Percentiles rank a stretch among this genome's conserved stretches.
Evolutionary conservation across 2,888 invertebrate genomes (phyloP).

Genomic region (Therioaphis trifolii): DNA sequence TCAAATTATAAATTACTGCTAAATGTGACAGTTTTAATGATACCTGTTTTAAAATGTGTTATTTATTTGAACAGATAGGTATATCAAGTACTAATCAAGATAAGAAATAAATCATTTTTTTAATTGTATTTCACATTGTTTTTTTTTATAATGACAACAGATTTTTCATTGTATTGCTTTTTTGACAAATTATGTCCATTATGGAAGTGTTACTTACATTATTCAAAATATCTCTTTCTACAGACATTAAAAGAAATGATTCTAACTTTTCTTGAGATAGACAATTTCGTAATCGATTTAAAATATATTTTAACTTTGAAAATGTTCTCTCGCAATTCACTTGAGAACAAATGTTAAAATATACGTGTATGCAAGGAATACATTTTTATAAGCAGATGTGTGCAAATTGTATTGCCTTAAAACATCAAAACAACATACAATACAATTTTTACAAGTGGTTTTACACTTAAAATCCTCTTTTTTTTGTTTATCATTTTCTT

Average conservation of each 20-base stretch:
- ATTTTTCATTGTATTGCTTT: not conserved
- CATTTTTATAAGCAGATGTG: constrained; percentile 6
- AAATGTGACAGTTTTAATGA: too few species aligned
- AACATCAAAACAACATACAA: not conserved
- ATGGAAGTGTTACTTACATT: not conserved
- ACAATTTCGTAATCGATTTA: constrained; percentile 45
- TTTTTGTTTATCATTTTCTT: constrained; percentile 2
- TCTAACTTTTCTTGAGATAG: constrained; percentile 6
- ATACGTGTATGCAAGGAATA: constrained; percentile 46
- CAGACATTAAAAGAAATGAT: constrained; percentile 14
- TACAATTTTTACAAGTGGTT: constrained; percentile 10
- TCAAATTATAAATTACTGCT: too few species aligned
- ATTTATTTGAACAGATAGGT: too few species aligned
- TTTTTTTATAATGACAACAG: too few species aligned
- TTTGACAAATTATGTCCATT: not conserved
- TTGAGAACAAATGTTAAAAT: constrained; percentile 62
- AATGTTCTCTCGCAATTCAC: constrained; percentile 61
- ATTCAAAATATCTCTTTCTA: not conserved
- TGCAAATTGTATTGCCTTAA: constrained; percentile 25
- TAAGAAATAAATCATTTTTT: not conserved
- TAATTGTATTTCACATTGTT: not conserved
- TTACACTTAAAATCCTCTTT: not conserved
- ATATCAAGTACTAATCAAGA: too few species aligned
- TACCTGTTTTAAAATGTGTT: too few species aligned
- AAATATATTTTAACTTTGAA: constrained; percentile 63